A percentile compares a stretch with the other conserved stretches of the same genome.
phyloP scores from a whole-genome alignment of 2,888 invertebrate species.

The Mactromeris polynyma region DNA sequence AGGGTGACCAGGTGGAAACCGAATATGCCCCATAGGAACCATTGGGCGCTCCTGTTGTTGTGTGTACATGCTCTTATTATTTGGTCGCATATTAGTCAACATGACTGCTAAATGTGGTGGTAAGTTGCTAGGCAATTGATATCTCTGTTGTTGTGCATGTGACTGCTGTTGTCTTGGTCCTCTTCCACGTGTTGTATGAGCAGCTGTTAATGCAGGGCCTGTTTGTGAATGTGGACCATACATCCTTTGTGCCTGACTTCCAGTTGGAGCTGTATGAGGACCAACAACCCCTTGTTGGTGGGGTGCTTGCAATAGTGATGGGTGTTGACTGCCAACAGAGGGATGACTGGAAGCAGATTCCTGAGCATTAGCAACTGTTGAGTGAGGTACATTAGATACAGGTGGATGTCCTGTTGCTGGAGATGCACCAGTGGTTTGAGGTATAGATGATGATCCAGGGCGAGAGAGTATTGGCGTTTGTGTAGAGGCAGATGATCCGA shows the following conservation, averaged over 20 bases:
- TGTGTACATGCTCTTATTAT: slow-evolving; percentile 53
- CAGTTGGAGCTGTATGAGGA: slow-evolving; percentile 17
- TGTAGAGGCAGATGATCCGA: slow-evolving; percentile 49
- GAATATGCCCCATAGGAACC: slow-evolving; percentile 51
- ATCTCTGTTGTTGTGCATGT: slow-evolving; percentile 60
- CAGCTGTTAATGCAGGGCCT: slow-evolving; percentile 17
- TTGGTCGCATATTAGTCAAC: slow-evolving; percentile 54
- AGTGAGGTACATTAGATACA: slow-evolving; percentile 15
- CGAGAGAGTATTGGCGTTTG: slow-evolving; percentile 53
- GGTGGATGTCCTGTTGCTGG: slow-evolving; percentile 8
- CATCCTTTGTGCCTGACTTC: slow-evolving; percentile 60
- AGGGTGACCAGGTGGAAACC: slow-evolving; percentile 63
- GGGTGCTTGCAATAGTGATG: slow-evolving; percentile 40
- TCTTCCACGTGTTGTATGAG: slow-evolving; percentile 47
- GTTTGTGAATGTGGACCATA: slow-evolving; percentile 42
- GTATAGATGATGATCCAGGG: not conserved
- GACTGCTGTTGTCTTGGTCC: slow-evolving; percentile 54
- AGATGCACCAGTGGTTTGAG: not conserved
- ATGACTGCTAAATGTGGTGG: slow-evolving; percentile 69
- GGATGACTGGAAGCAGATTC: slow-evolving; percentile 7
- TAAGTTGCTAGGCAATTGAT: slow-evolving; percentile 69
- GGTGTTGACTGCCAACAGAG: slow-evolving; percentile 26
- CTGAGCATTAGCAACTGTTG: not conserved
- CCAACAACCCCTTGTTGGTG: slow-evolving; percentile 25
- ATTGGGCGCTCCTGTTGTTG: slow-evolving; percentile 62